Percentiles rank a stretch among this genome's conserved stretches.
These are phyloP conservation scores for Nibea albiflora DNA, from an alignment of 2,113 vertebrate species.

Conservation along the genomic window DNA sequence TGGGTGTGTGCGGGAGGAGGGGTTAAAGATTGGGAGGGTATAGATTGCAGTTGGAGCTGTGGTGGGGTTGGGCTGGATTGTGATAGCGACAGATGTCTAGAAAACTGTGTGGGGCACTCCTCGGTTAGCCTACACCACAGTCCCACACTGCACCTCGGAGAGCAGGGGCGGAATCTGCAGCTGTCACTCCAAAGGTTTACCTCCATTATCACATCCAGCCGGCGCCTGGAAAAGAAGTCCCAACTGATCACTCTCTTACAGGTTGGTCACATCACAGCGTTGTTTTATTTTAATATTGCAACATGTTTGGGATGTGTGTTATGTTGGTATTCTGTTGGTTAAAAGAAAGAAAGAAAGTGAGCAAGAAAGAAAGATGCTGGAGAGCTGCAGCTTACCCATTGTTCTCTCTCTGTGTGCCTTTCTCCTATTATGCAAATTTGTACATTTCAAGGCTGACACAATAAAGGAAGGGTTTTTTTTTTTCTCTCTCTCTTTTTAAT, in stretches of 20 bases:
- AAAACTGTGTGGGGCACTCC: constrained; percentile 73
- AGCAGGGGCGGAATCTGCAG: constrained; percentile 79
- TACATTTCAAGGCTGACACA: constrained; percentile 4
- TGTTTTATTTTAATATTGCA: not conserved
- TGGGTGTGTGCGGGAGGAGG: constrained; percentile 64
- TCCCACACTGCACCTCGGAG: constrained; percentile 75
- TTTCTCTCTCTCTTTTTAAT: not conserved
- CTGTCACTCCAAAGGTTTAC: constrained; percentile 78
- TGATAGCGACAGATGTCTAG: constrained; percentile 84
- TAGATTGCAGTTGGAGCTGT: constrained; percentile 69
- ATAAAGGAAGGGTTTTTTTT: not conserved
- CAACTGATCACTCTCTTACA: constrained; percentile 62
- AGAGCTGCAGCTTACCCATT: constrained; percentile 32
- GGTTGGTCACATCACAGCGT: constrained; percentile 63
- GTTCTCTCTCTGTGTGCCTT: constrained; percentile 32
- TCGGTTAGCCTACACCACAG: constrained; percentile 60
- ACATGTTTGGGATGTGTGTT: not conserved
- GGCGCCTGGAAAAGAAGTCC: constrained; percentile 53
- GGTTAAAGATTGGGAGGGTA: constrained; percentile 71
- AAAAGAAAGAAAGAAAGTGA: constrained; percentile 17
- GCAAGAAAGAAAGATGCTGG: constrained; percentile 22
- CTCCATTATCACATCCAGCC: constrained; percentile 72
- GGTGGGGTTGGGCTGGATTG: constrained; percentile 73
- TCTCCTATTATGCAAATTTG: constrained; percentile 14
- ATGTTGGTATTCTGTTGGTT: not conserved